Percentiles rank a stretch among this genome's conserved stretches.
Conservation (phyloP, 2,113 vertebrate genomes). For the Nannobrachium achirus region DNA sequence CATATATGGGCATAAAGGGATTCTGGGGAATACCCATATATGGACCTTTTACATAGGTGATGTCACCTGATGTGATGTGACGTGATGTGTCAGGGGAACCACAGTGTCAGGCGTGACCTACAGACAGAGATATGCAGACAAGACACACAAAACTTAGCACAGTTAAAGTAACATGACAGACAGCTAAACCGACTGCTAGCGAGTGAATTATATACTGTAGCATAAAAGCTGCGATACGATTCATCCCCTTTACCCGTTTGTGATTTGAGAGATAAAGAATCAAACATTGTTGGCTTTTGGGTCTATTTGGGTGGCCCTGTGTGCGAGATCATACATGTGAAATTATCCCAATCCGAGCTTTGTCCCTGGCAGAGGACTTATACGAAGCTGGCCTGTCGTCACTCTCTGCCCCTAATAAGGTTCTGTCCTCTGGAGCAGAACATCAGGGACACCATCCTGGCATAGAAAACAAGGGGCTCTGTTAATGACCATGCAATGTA, state of each 20-base stretch:
- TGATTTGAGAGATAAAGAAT: constrained; percentile 13
- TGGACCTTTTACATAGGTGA: too few species aligned
- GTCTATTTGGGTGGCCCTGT: constrained; percentile 35
- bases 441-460: constrained; percentile 9
- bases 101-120: too few species aligned
- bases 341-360: constrained; percentile 40
- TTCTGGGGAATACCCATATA: too few species aligned
- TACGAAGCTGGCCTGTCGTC: constrained; percentile 39
- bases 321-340: constrained; percentile 40
- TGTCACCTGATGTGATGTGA: too few species aligned
- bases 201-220: too few species aligned
- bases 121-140: too few species aligned
- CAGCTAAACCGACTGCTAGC: too few species aligned
- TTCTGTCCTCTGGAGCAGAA: constrained; percentile 35
- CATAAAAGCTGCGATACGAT: neutral
- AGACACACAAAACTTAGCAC: too few species aligned
- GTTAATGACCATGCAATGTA: constrained; percentile 11
- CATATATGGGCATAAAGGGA: too few species aligned
- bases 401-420: constrained; percentile 43
- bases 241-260: neutral
- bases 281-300: constrained; percentile 3
- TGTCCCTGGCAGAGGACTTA: constrained; percentile 35
- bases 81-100: too few species aligned
- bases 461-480: constrained; percentile 24
- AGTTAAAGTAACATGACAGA: too few species aligned